Percentiles rank a stretch among this genome's conserved stretches.
Evolutionary conservation across 2,113 vertebrate genomes (phyloP).

Genomic region (Elephantulus edwardii): DNA sequence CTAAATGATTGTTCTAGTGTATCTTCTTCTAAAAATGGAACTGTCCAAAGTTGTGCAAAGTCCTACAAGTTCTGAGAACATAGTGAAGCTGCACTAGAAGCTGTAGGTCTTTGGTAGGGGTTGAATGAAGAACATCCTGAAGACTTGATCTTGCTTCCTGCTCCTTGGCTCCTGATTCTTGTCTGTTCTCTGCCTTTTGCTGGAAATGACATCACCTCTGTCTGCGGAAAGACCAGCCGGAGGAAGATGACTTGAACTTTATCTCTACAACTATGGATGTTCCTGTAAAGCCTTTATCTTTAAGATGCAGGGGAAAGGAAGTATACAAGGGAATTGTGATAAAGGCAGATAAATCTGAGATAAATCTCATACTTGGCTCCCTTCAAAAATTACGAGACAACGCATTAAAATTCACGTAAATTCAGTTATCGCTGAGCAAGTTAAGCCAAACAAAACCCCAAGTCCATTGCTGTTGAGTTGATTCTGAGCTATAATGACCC

Average conservation of each 20-base stretch:
- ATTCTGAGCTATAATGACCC: not conserved
- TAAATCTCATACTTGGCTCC: not conserved
- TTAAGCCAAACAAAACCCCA: not conserved
- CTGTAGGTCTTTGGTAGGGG: too few species aligned
- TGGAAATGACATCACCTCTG: slow-evolving; percentile 44
- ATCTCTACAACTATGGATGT: not conserved
- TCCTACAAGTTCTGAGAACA: not conserved
- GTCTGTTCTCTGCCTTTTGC: not conserved
- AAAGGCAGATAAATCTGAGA: not conserved
- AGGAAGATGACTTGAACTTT: not conserved
- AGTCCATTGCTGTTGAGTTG: not conserved
- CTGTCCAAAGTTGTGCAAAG: not conserved
- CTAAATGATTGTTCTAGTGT: not conserved
- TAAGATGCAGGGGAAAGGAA: slow-evolving; percentile 14
- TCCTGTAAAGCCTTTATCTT: slow-evolving; percentile 20
- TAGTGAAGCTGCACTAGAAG: not conserved
- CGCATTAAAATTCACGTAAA: not conserved
- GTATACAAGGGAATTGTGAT: not conserved
- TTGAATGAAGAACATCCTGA: not conserved
- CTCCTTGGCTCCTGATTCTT: not conserved
- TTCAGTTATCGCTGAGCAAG: not conserved
- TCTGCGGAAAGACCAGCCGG: not conserved
- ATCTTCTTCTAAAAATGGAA: not conserved
- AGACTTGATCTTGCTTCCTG: slow-evolving; percentile 42
- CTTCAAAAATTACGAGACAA: not conserved